Conservation (phyloP, 2,113 vertebrate genomes). For the Chunga burmeisteri region DNA sequence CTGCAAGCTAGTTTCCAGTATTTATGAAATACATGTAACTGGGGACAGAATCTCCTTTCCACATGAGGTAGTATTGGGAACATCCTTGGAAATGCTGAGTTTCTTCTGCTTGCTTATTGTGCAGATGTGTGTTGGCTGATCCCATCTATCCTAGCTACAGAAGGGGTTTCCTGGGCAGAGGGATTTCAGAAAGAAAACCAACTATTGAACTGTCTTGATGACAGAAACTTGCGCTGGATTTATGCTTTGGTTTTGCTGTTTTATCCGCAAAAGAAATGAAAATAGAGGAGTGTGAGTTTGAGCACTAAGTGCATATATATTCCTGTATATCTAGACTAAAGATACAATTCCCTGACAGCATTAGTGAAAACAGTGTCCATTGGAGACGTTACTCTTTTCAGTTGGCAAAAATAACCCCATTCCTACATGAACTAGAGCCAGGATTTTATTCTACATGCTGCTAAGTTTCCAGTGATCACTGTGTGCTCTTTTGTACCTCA, state of each 20-base stretch:
- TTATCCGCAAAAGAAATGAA: rapidly evolving
- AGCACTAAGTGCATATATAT: not conserved
- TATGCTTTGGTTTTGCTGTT: not conserved
- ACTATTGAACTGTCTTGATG: not conserved
- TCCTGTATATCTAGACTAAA: not conserved
- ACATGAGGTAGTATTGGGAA: not conserved
- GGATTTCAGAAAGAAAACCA: not conserved
- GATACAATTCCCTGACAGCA: not conserved
- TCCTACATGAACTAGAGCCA: constrained; percentile 28
- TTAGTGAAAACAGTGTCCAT: not conserved
- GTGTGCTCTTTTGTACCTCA: constrained; percentile 22
- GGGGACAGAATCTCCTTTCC: not conserved
- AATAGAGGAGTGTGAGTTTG: not conserved
- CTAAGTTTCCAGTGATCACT: not conserved
- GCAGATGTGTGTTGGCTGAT: constrained; percentile 1
- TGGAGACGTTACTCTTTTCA: constrained; percentile 19
- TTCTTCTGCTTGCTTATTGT: not conserved
- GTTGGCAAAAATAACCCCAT: constrained; percentile 37
- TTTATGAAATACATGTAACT: constrained; percentile 28
- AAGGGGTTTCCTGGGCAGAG: not conserved
- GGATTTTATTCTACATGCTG: constrained; percentile 15
- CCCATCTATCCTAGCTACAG: not conserved
- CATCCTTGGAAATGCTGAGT: constrained; percentile 12
- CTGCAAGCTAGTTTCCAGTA: not conserved
- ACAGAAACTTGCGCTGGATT: not conserved